These are phyloP conservation scores for Fragum whitleyi DNA, from an alignment of 2,888 invertebrate species.

Conservation along the genomic window DNA sequence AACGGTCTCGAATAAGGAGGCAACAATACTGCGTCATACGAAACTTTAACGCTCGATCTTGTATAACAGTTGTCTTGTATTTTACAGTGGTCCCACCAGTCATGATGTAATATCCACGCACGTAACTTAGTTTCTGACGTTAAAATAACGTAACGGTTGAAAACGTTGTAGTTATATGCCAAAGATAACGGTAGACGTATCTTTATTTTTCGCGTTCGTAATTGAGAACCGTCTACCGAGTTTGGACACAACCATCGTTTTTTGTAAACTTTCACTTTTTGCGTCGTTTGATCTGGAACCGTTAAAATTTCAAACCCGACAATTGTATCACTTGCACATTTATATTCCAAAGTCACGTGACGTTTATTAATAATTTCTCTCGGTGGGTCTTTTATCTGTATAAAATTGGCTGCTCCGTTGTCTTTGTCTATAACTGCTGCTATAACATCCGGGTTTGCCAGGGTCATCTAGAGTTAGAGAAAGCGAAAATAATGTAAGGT, in stretches of 20 bases:
- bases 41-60: conserved; percentile 66
- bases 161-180: conserved; percentile 71
- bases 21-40: conserved; percentile 56
- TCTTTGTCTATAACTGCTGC: not conserved
- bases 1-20: conserved; percentile 74
- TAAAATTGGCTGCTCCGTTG: conserved; percentile 58
- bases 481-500: not conserved
- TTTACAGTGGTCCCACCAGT: conserved; percentile 56
- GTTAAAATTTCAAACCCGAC: conserved; percentile 68
- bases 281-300: conserved; percentile 19
- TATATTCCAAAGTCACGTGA: conserved; percentile 63
- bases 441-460: not conserved
- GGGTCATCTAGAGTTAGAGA: not conserved
- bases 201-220: conserved; percentile 51
- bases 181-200: conserved; percentile 63
- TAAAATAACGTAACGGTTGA: conserved; percentile 61
- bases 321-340: conserved; percentile 60
- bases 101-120: conserved; percentile 73
- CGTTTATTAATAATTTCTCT: conserved; percentile 38
- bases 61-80: conserved; percentile 51
- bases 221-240: not conserved
- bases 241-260: conserved; percentile 68
- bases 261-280: conserved; percentile 56
- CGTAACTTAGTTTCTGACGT: conserved; percentile 65
- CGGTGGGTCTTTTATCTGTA: conserved; percentile 69